phyloP scores from a whole-genome alignment of 1,140 invertebrate species.

The Panulirus ornatus region DNA sequence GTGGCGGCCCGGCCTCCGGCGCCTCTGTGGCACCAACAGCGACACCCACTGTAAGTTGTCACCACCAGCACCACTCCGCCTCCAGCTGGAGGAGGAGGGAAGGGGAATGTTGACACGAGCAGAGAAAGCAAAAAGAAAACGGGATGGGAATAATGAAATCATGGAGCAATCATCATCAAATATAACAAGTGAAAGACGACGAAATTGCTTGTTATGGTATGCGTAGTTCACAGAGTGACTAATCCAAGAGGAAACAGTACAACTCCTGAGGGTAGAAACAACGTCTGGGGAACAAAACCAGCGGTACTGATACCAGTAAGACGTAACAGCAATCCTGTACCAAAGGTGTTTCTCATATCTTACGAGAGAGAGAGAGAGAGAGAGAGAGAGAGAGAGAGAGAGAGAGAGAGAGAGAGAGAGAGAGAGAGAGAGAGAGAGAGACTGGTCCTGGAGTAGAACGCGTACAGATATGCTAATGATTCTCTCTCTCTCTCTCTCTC shows the following conservation, averaged over 20 bases:
- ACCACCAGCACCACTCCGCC: too few species aligned
- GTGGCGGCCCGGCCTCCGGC: constrained; percentile 22
- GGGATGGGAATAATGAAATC: not conserved
- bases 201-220: too few species aligned
- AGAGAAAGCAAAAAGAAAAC: not conserved
- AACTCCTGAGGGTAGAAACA: too few species aligned
- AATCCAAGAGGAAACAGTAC: too few species aligned
- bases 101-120: not conserved
- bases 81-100: not conserved
- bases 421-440: constrained; percentile 7
- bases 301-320: too few species aligned
- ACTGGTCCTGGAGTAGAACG: not conserved
- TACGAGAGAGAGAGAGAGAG: not conserved
- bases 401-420: not conserved
- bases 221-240: too few species aligned
- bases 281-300: too few species aligned
- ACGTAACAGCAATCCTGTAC: too few species aligned
- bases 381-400: not conserved
- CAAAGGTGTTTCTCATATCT: not conserved
- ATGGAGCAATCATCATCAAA: too few species aligned
- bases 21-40: constrained; percentile 57
- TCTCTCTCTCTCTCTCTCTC: constrained; percentile 3
- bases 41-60: constrained; percentile 60
- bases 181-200: too few species aligned
- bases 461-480: not conserved